Base-by-base conservation (phyloP, 2,797 vertebrate genomes). In the Amazona ochrocephala region DNA sequence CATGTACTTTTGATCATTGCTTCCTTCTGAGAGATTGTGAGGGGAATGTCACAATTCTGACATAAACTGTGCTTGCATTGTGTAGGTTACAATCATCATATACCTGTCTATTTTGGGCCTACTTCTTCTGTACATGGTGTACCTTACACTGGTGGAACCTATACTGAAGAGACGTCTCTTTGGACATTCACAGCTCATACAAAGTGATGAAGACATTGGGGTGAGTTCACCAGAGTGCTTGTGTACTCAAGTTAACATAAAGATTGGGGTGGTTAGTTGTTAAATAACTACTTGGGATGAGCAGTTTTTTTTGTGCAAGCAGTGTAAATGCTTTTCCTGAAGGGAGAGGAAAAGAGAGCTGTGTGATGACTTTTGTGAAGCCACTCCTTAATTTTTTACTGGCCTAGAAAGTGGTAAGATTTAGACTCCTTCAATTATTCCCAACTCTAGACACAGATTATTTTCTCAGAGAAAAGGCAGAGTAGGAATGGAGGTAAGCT, bases 101-200 rank as follows among this genome's bases (percentile, higher is more conserved):
- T 99, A 99, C 97, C 98, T 99, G 82, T 99, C 99, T 67, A 99
- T 99, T 95, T 93, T 99, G 98, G 99, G 99, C 62, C 98, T 99
- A 12, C 98, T 99, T 47, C 98, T 99, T 73, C 98, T 99, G 34
- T 99, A 99, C 97, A 99, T 99, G 99, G 98, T 99, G 17, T 99
- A 99, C 93, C 98, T 99, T 89, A 99, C 99, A 18, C 97, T 99
- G 56, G 97, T 99, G 97, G 99, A 99, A 92, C 99, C 99, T 65
- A 98, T 99, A 6, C 95, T 99, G 97, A 99, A 99, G 98, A 99
- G 99, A 70, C 98, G 98, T 78, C 98, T 99, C 41, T 99, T 99
- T 94, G 99, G 99, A 95, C 99, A 99, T 96, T 99, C 99, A 4
- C 99, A 99, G 95, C 98, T 99, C 58, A 99, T 99, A 96, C 99